Evolutionary conservation across 2,113 vertebrate genomes (phyloP).

Genomic region (Cynopterus brachyotis): DNA sequence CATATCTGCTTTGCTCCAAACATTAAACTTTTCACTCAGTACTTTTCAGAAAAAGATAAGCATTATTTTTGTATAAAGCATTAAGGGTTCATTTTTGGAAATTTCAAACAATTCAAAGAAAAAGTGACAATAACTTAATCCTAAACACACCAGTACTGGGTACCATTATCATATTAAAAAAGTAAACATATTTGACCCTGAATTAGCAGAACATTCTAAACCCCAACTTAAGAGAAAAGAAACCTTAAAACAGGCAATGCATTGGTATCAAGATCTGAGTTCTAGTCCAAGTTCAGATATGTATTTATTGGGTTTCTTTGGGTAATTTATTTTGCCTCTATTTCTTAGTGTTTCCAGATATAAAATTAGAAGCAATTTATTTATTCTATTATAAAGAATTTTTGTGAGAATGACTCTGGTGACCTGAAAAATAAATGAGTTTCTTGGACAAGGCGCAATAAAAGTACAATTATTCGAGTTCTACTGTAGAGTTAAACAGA

Average conservation of each 20-base stretch:
- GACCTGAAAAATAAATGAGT: constrained; percentile 17
- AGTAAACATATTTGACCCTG: neutral
- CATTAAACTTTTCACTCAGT: constrained; percentile 4
- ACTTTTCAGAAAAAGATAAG: constrained; percentile 24
- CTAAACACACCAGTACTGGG: neutral
- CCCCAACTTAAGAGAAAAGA: constrained; percentile 26
- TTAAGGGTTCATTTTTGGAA: neutral
- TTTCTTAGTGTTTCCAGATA: constrained; percentile 1
- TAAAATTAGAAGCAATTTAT: constrained; percentile 27
- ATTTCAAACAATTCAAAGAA: constrained; percentile 19
- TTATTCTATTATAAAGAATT: constrained; percentile 40
- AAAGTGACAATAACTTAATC: neutral
- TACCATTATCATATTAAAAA: neutral
- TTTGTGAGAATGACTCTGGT: constrained; percentile 1
- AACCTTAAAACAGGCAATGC: neutral
- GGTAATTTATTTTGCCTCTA: neutral
- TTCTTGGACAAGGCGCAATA: neutral
- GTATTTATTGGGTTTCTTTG: constrained; percentile 15
- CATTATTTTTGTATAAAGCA: neutral
- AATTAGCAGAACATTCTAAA: constrained; percentile 19
- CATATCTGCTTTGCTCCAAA: neutral
- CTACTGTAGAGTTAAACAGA: neutral
- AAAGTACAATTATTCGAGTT: neutral
- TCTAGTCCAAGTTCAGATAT: constrained; percentile 3
- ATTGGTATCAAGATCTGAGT: neutral